Conservation (phyloP, 2,113 vertebrate genomes). For the Gila orcuttii region DNA sequence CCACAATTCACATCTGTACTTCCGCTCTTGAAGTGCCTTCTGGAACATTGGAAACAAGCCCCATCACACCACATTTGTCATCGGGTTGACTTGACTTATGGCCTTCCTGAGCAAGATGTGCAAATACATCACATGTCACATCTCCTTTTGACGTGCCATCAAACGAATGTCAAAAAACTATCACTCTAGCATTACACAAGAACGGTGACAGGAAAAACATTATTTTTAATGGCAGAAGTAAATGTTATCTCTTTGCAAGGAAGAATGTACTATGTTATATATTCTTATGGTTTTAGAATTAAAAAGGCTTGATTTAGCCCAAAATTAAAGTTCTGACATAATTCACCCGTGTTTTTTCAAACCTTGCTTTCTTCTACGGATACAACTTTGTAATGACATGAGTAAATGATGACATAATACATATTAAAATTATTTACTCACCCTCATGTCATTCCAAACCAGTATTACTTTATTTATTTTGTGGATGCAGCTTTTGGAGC, state of each 20-base stretch:
- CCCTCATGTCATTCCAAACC: too few relatives aligned
- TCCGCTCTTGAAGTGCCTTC: background rate
- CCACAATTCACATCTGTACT: background rate
- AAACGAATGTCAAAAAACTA: conserved; percentile 45
- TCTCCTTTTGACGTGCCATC: conserved; percentile 41
- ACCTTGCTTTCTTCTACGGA: too few relatives aligned
- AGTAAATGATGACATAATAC: too few relatives aligned
- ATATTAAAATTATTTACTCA: too few relatives aligned
- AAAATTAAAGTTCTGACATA: too few relatives aligned
- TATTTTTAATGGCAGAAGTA: background rate
- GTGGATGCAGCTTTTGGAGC: too few relatives aligned
- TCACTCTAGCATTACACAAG: background rate
- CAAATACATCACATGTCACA: conserved; percentile 28
- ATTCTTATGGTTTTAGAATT: background rate
- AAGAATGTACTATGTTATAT: conserved; percentile 18
- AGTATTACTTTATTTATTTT: too few relatives aligned
- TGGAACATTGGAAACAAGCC: background rate
- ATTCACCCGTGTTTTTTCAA: too few relatives aligned
- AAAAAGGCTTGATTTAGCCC: background rate
- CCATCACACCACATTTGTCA: conserved; percentile 28
- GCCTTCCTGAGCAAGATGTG: conserved; percentile 47
- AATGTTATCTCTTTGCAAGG: conserved; percentile 2
- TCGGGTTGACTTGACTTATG: conserved; percentile 38
- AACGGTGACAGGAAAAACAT: background rate
- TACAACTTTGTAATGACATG: too few relatives aligned